Base-by-base conservation (phyloP, 1,140 invertebrate species). In the Lepidotrigona ventralis region DNA sequence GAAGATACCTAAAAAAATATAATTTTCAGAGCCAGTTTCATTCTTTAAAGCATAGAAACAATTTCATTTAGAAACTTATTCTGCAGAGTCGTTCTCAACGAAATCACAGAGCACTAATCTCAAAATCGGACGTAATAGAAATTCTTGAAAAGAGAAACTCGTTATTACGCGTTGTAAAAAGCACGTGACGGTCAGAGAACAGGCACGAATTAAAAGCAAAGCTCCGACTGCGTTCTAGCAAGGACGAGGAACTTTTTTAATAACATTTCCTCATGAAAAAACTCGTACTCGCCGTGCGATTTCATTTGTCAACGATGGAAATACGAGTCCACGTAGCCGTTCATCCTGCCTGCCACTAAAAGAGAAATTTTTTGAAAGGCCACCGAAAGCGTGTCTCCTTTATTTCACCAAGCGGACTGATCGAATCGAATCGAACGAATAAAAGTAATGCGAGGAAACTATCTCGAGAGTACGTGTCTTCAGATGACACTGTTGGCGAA, bases 351-450 rank as follows among this genome's bases (percentile, higher is more conserved):
- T 23, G 2, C 11, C 73, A 26, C 63, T 79, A 74, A 88, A 90
- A 88, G 89, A 90, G 89, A 91, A 87, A 90, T 79, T 79, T 77
- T 85, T 75, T 85, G 69, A 81, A 88, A 77, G 39, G 71, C 21
- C 33, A 14, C 29, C 58, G 71, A 76, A 68, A 84, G n/a, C 54
- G 82, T 77, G 74, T 86, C 23, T 60, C 21, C 81, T 89, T 69
- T 58, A 87, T 87, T 80, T 84, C 56, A 39, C 6, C 81, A 69
- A 86, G 80, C 83, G 83, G 83, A 74, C 68, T 81, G 21, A 0
- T 29, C 63, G 26, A 71, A 66, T 73, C 39, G 26, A 71, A 51
- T 69, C 72, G 46, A 33, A 51, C 19, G 54, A 69, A 77, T 76
- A 83, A 85, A 88, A 86, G 86, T 84, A 76, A 54, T 78, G 71